Evolutionary conservation across 2,888 invertebrate genomes (phyloP).

Genomic region (Synergus laeviventris): DNA sequence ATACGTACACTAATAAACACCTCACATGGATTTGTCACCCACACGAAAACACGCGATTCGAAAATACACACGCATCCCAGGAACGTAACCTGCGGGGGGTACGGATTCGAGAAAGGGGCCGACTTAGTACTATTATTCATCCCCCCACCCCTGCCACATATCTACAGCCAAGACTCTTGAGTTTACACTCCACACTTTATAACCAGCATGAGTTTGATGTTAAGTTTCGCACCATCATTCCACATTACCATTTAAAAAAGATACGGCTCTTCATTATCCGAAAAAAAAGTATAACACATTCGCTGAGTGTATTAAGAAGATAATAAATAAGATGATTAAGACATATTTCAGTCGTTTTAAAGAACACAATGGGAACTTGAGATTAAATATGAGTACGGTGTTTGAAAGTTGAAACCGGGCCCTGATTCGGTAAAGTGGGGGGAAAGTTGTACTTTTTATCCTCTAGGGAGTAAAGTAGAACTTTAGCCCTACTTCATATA

Average conservation of each 20-base stretch:
- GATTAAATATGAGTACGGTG: too few species aligned
- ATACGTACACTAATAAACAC: conserved; percentile 46
- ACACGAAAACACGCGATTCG: conserved; percentile 50
- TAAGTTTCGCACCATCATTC: not conserved
- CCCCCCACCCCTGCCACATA: not conserved
- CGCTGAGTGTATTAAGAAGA: not conserved
- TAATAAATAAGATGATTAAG: not conserved
- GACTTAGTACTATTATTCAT: not conserved
- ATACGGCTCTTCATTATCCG: not conserved
- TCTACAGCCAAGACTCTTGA: not conserved
- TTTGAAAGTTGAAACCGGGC: too few species aligned
- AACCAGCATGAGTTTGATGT: not conserved
- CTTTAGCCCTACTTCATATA: too few species aligned
- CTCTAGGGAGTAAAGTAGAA: too few species aligned
- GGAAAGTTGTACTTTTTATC: too few species aligned
- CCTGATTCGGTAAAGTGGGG: too few species aligned
- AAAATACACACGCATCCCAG: conserved; percentile 47
- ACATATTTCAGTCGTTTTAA: too few species aligned
- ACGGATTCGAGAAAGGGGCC: not conserved
- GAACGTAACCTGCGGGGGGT: conserved; percentile 10
- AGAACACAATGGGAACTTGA: too few species aligned
- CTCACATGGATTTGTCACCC: conserved; percentile 50
- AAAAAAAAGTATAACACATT: too few species aligned
- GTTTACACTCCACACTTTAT: not conserved
- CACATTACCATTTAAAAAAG: not conserved